Conservation (phyloP, 2,797 vertebrate species). For the Pristis pectinata region DNA sequence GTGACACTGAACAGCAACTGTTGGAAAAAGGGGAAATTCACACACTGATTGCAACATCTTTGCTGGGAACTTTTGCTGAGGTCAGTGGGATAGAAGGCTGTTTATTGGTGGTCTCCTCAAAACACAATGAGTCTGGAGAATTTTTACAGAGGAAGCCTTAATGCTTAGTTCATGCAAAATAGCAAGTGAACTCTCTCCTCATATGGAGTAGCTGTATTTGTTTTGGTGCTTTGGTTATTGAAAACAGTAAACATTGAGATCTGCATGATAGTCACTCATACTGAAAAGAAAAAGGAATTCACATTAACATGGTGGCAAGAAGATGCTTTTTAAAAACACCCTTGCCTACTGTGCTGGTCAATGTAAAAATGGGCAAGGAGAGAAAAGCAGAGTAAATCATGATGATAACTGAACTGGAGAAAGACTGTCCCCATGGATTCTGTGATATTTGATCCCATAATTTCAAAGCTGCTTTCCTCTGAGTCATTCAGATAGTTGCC, state of each 20-base stretch:
- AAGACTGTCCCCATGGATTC: not conserved
- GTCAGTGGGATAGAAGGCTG: not conserved
- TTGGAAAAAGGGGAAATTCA: too few relatives aligned
- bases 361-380: not conserved
- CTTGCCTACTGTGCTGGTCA: not conserved
- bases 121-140: not conserved
- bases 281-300: not conserved
- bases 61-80: too few relatives aligned
- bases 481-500: not conserved
- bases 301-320: not conserved
- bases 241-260: not conserved
- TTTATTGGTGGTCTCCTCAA: not conserved
- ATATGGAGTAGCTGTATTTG: too few relatives aligned
- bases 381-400: not conserved
- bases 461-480: not conserved
- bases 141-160: not conserved
- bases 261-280: not conserved
- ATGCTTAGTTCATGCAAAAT: not conserved
- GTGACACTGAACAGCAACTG: too few relatives aligned
- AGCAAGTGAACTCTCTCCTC: not conserved
- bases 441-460: not conserved
- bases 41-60: too few relatives aligned
- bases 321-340: not conserved
- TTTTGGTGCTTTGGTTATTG: too few relatives aligned
- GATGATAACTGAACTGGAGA: not conserved